Evolutionary conservation across 2,113 vertebrate genomes (phyloP), one percentile per base, ranked within the genome.

Genomic region (Boleophthalmus pectinirostris): DNA sequence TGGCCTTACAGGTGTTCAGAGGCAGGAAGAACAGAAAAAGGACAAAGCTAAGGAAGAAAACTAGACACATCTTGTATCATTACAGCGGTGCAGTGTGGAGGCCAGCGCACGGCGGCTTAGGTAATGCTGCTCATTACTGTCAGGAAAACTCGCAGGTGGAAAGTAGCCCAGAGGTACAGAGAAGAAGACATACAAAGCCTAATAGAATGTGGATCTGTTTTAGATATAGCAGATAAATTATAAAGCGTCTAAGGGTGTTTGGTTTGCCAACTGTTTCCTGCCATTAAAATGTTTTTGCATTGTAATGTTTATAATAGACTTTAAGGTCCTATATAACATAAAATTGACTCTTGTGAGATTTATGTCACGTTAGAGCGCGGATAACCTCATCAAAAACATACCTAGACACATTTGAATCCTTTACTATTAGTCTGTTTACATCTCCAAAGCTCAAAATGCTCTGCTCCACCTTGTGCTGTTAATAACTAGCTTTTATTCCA

Each of bases 1-100:
- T 1, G 73, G 33, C 57, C 49, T 73, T 56, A 57, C 5, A 54
- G 78, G 74, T 77, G 80, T 80, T 74, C 74, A 51, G 18, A 70
- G 1, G 12, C 60, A n/a, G 73, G 73, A 47, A 81, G 29, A 25
- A 5, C 6, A n/a, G n/a, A 47, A 33, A 29, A 63, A 20, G 16
- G 15, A 0, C 24, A 15, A 3, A 29, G n/a, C 20, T 11, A 9
- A 56, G 57, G 24, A 7, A 14, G 58, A 18, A 61, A 61, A 61
- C 58, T 18, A 9, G 25, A 61, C 25, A 29, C 58, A 33, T 61
- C 25, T 33, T 61, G 14, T 33, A 18, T 33, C 58, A 33, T 61
- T 61, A 61, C 58, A 61, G 24, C 56, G 8, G 24, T 25, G 24
- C 58, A 64, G 61, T 20, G 7, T 1, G 16, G n/a, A 64, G 18